Evolutionary conservation across 2,888 invertebrate species (phyloP), one percentile per base, ranked within the genome.

Genomic region (Eupithecia inturbata): DNA sequence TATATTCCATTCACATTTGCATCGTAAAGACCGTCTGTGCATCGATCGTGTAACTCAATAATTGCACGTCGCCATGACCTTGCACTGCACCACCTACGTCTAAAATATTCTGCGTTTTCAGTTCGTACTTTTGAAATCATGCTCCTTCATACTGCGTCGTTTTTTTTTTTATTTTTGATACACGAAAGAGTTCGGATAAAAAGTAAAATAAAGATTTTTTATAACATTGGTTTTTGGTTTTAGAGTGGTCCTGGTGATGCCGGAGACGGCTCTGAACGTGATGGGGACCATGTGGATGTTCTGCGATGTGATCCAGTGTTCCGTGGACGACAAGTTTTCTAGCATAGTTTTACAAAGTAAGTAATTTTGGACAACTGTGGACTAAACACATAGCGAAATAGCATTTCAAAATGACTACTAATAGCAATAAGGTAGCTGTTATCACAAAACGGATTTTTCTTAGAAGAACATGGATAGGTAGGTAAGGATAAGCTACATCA

Each of bases 201-300:
- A n/a, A n/a, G n/a, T 22, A 3, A 10, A 53, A 22, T 53, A n/a
- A 0, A 9, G 36, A 7, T 9, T 36, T 36, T 9, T 36, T 3
- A 45, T 53, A 53, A n/a, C n/a, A 62, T 12, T 19, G 7, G 0
- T 31, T 3, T 62, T 82, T 80, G 80, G 75, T 90, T 91, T n/a
- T 92, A 97, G 97, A 89, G 95, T 98, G 79, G 92, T 96, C 77
- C 90, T 98, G 75, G 96, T 97, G 80, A 83, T 98, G 36, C 97
- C 97, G 16, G 98, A 98, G 91, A 95, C 97, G 26, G 95, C 95
- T 5, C 96, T 98, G 94, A 98, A 98, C 84, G 95, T 97, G 72
- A 95, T 98, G 90, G 97, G 98, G 10, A 97, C 97, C 5, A 95
- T 97, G 90, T 97, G 97, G 97, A 96, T 97, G 81, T 96, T 97